A percentile compares a stretch with the other conserved stretches of the same genome.
These are phyloP conservation scores for Chrysemys picta DNA, from an alignment of 2,113 vertebrate genomes.

Conservation along the genomic window DNA sequence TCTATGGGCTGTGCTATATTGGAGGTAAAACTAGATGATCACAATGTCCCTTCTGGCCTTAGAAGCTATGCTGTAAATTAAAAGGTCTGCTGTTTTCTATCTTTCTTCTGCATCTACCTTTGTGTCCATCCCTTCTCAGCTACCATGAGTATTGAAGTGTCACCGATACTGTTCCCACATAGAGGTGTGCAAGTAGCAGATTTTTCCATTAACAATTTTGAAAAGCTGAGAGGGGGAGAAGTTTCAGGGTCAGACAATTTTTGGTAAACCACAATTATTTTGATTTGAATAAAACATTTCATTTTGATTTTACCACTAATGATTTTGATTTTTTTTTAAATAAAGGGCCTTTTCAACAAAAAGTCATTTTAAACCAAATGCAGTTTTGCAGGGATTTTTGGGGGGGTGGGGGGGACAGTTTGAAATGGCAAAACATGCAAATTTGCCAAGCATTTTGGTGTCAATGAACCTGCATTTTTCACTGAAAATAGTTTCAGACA, in stretches of 20 bases:
- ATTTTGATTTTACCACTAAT: too few relatives aligned
- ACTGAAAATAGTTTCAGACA: not conserved
- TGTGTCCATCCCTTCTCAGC: not conserved
- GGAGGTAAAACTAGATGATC: too few relatives aligned
- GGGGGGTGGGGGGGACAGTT: fast-evolving
- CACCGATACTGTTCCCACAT: too few relatives aligned
- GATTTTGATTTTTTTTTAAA: too few relatives aligned
- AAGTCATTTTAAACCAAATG: not conserved
- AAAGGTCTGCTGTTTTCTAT: not conserved
- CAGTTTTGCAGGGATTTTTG: not conserved
- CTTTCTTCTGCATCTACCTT: not conserved
- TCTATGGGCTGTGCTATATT: too few relatives aligned
- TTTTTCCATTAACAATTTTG: not conserved
- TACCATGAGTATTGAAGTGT: not conserved
- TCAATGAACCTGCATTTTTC: not conserved
- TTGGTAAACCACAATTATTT: too few relatives aligned
- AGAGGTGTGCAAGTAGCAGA: not conserved
- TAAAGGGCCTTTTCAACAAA: not conserved
- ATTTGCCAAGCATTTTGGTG: not conserved
- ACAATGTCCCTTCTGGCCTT: too few relatives aligned
- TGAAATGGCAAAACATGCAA: too few relatives aligned
- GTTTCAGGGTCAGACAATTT: too few relatives aligned
- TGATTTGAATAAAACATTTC: too few relatives aligned
- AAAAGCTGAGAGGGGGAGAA: not conserved
- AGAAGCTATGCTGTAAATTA: too few relatives aligned